Base-by-base conservation (phyloP, 2,113 vertebrate species). In the Todiramphus chloris region DNA sequence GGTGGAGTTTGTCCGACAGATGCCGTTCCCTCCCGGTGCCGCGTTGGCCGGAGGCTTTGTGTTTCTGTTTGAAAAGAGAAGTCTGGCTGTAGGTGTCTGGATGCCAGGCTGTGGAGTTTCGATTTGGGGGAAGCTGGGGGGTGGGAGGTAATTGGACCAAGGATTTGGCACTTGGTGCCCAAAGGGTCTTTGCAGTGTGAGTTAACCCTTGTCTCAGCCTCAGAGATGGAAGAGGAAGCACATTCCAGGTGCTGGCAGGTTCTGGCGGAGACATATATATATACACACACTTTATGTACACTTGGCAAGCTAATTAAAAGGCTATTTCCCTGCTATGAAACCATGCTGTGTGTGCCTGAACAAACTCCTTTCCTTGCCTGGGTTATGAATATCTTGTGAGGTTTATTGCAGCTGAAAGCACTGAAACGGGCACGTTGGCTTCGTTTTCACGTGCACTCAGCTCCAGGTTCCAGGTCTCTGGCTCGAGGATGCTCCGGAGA, bases 61-160 rank as follows among this genome's bases (percentile, higher is more conserved):
- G 13, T 37, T 55, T 30, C 50, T 75, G 37, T 39, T 28, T 55
- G 4, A 21, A 7, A 20, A 48, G 15, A 33, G n/a, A 20, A 27
- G 8, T 20, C 2, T 60, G 43, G 48, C 27, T 44, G 0, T 7
- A 30, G 69, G 63, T 24, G 35, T 28, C 50, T 43, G 58, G 51
- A 1, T 63, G 23, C 46, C 31, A 33, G 28, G n/a, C 27, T 0
- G 0, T 11, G 62, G 17, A 2, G 24, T 48, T 75, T 48, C 44
- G n/a, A 15, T 1, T 2, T 7, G 21, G 14, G 20, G 6, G 11
- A n/a, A n/a, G n/a, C n/a, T n/a, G 44, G 25, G 14, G 17, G 25
- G 14, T 14, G 6, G 9, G 0, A 0, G 24, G 14, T 27, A 9
- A 18, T 18, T 59, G 50, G 48, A 19, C 39, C 1, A 3, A 50